Evolutionary conservation across 1,140 invertebrate genomes (phyloP), one percentile per base, ranked within the genome.

Genomic region (Camponotus vicinus): DNA sequence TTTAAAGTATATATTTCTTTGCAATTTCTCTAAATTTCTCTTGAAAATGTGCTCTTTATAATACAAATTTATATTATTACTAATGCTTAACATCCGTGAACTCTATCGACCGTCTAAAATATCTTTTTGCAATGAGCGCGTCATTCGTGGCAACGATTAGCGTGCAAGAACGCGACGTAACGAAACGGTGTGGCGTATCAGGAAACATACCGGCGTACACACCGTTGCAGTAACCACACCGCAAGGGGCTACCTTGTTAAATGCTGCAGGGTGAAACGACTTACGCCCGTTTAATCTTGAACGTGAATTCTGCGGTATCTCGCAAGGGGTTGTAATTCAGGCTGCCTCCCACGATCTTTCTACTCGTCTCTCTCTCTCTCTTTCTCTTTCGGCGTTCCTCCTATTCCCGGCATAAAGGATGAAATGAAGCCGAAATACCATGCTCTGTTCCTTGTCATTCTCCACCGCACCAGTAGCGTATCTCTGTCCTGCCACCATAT

Each of bases 231-330:
- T 40, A 49, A 52, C 27, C 37, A 71, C 63, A 91, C 86, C 85
- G 85, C 86, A 82, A 86, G 79, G 78, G 88, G 89, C 78, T 84
- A 88, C 66, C 86, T 90, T 88, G 90, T 91, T 91, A 90, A 90
- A 90, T 90, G 88, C 89, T 85, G 86, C 87, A 90, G 91, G 91
- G 84, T 85, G 90, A 85, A 94, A 93, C 92, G 93, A 94, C 93
- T 94, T 93, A 94, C 93, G 94, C 93, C 94, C 92, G 92, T 95
- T 93, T 95, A 95, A 95, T 95, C 94, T 95, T 92, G 92, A 94
- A 94, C 92, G 92, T 92, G 92, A 94, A 94, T 94, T 95, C 92
- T 94, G 94, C 92, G 94, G 94, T 95, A 94, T 94, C 93, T 94
- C 93, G 93, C 92, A 92, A 94, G 93, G 94, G 94, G 92, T 92